Evolutionary conservation across 2,113 vertebrate genomes (phyloP).

Genomic region (Cyphomyrus discorhynchus): DNA sequence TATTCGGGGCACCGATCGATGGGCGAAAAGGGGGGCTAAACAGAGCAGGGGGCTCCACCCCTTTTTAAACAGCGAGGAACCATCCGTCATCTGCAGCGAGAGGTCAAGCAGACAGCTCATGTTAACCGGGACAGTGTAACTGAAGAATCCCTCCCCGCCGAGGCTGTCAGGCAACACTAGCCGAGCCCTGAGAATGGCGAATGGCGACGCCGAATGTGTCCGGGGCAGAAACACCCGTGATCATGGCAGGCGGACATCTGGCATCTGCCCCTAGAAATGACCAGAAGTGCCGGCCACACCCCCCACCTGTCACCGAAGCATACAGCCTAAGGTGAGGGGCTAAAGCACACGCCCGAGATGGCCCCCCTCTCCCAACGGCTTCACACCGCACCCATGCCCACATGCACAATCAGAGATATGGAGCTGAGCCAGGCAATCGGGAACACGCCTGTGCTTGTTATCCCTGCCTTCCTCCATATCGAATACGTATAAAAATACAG

Average conservation of each 20-base stretch:
- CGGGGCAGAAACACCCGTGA: neutral
- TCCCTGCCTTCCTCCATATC: neutral
- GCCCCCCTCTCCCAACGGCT: neutral
- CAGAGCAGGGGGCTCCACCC: neutral
- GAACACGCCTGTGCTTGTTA: neutral
- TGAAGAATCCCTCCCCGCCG: neutral
- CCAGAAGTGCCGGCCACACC: neutral
- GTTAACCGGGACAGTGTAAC: slow-evolving; percentile 9
- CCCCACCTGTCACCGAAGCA: neutral
- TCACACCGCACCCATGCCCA: neutral
- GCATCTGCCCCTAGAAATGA: neutral
- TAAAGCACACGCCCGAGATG: neutral
- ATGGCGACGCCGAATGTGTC: neutral
- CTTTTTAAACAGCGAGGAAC: neutral
- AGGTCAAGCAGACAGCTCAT: neutral
- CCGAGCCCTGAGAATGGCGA: neutral
- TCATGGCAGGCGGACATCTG: neutral
- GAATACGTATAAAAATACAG: neutral
- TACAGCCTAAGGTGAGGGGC: neutral
- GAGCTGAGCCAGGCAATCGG: neutral
- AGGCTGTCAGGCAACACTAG: slow-evolving; percentile 15
- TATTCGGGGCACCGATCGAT: neutral
- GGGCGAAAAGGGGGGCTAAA: neutral
- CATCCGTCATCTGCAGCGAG: neutral
- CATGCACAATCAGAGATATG: neutral